These are phyloP conservation scores for Conistra vaccinii DNA, from an alignment of 2,888 invertebrate genomes.

Conservation along the genomic window DNA sequence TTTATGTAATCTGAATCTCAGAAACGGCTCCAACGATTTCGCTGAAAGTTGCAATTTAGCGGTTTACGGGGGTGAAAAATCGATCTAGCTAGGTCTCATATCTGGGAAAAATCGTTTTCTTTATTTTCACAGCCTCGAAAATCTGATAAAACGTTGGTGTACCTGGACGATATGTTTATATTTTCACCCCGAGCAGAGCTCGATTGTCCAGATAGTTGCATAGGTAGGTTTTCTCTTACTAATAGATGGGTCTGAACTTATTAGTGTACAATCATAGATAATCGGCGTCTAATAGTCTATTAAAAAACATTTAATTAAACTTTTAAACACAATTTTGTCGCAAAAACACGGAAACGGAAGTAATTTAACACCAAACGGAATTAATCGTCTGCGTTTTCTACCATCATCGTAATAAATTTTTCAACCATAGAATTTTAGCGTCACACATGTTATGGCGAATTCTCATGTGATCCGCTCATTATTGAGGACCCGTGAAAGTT, in stretches of 20 bases:
- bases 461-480: conserved; percentile 61
- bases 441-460: conserved; percentile 46
- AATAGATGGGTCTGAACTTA: neutral
- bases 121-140: too few species aligned
- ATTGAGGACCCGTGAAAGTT: conserved; percentile 70
- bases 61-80: too few species aligned
- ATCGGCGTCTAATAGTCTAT: neutral
- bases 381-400: conserved; percentile 27
- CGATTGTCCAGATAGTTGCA: too few species aligned
- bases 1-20: too few species aligned
- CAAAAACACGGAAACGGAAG: conserved; percentile 24
- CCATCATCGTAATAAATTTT: conserved; percentile 33
- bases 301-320: conserved; percentile 6
- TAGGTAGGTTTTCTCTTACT: neutral
- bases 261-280: neutral
- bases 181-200: too few species aligned
- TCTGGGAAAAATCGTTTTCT: too few species aligned
- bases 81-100: too few species aligned
- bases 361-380: conserved; percentile 30
- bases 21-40: too few species aligned
- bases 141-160: too few species aligned
- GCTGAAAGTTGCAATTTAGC: too few species aligned
- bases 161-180: too few species aligned
- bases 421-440: conserved; percentile 2
- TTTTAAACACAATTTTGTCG: neutral